Percentiles rank a stretch among this genome's conserved stretches.
Conservation (phyloP, 2,113 vertebrate genomes). For the Oophaga pumilio region DNA sequence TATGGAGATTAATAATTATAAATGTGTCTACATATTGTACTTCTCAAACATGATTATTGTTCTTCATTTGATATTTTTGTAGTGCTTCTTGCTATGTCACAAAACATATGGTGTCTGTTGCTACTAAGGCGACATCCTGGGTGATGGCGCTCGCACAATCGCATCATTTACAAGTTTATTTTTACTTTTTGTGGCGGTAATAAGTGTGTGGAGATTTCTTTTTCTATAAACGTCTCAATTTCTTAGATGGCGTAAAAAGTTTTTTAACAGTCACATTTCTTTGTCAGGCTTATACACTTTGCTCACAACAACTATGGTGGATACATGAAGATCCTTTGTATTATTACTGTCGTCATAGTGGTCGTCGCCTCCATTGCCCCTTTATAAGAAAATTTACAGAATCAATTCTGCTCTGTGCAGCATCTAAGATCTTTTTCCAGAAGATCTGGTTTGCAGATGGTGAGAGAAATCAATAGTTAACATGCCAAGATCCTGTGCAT, state of each 20-base stretch:
- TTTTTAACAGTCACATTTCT: background rate
- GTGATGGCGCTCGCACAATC: constrained; percentile 3
- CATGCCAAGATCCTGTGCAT: constrained; percentile 18
- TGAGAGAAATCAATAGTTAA: constrained; percentile 37
- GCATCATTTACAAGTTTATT: background rate
- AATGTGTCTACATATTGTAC: background rate
- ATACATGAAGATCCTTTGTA: background rate
- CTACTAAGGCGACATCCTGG: background rate
- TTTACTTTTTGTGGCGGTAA: background rate
- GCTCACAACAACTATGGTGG: background rate
- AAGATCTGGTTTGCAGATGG: background rate
- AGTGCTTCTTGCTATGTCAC: background rate
- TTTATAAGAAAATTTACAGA: background rate
- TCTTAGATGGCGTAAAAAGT: background rate
- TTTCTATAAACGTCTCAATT: background rate
- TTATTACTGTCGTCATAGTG: background rate
- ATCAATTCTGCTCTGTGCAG: background rate
- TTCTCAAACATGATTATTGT: background rate
- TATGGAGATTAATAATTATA: background rate
- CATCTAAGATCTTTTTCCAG: background rate
- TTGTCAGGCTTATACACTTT: background rate
- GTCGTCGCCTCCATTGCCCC: background rate
- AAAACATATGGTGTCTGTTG: constrained; percentile 8
- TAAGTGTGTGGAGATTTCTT: background rate
- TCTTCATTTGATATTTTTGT: background rate